Conservation (phyloP, 2,797 vertebrate genomes). For the Enteromius paludinosus region DNA sequence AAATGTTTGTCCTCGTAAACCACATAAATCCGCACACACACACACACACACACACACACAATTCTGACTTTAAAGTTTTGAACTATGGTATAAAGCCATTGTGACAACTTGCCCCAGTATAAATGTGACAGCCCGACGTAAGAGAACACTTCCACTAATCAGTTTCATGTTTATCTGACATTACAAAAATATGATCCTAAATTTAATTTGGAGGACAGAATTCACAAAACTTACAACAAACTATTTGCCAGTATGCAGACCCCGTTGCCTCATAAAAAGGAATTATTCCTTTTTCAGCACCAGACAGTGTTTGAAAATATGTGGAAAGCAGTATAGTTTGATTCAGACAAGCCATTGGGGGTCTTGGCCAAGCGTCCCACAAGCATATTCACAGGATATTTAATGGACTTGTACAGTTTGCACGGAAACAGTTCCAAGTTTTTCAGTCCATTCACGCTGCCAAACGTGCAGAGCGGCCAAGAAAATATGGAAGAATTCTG, state of each 20-base stretch:
- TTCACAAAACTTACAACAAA: neutral
- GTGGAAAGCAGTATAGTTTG: neutral
- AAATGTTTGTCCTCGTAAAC: too few relatives aligned
- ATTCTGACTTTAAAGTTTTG: neutral
- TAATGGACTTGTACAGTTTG: constrained; percentile 48
- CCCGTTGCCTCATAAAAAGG: neutral
- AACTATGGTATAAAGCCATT: neutral
- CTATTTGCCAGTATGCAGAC: neutral
- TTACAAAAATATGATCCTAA: neutral
- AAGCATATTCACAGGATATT: constrained; percentile 49
- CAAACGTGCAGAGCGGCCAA: constrained; percentile 35
- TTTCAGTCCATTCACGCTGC: constrained; percentile 15
- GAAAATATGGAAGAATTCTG: constrained; percentile 33
- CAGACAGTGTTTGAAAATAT: constrained; percentile 25
- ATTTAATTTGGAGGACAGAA: neutral
- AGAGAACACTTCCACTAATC: neutral
- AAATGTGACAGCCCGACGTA: neutral
- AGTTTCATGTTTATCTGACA: neutral
- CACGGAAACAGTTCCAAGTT: constrained; percentile 42
- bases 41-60: too few relatives aligned
- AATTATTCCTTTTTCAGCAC: constrained; percentile 7
- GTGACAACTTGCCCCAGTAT: neutral
- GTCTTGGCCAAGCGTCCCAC: constrained; percentile 18
- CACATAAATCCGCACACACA: too few relatives aligned
- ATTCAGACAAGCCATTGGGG: constrained; percentile 30